These are phyloP conservation scores for Drosophila rhopaloa DNA, from an alignment of 1,140 invertebrate species.

Conservation along the genomic window DNA sequence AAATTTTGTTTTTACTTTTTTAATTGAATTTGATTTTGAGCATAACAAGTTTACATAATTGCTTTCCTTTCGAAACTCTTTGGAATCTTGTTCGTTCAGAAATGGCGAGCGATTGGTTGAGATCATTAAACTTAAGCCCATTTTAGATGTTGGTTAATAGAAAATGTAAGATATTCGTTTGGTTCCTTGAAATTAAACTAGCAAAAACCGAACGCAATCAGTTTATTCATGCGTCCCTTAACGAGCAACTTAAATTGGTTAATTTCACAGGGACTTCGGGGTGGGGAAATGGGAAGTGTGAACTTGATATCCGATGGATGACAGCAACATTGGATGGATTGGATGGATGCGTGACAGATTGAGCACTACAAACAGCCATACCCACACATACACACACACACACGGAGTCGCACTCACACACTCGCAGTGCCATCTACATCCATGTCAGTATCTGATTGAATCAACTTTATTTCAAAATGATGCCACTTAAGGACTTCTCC, in stretches of 20 bases:
- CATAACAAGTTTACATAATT: no score
- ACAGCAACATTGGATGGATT: slow-evolving; percentile 62
- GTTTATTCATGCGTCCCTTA: background rate
- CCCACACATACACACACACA: slow-evolving; percentile 28
- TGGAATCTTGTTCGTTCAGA: no score
- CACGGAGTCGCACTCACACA: slow-evolving; percentile 8
- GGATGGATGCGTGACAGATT: slow-evolving; percentile 72
- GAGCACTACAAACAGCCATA: slow-evolving; percentile 46
- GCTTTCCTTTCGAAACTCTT: no score
- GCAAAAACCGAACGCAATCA: no score
- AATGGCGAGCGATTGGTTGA: no score
- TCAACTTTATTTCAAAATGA: slow-evolving; percentile 84
- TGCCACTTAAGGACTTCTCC: slow-evolving; percentile 68
- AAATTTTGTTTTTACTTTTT: no score
- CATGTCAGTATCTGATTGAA: slow-evolving; percentile 74
- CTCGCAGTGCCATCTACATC: slow-evolving; percentile 10
- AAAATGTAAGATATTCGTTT: no score
- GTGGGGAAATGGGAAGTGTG: background rate
- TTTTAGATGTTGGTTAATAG: no score
- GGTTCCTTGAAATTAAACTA: no score
- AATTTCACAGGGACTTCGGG: slow-evolving; percentile 7
- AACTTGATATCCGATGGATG: slow-evolving; percentile 33
- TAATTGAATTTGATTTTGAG: no score
- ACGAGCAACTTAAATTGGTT: slow-evolving; percentile 40
- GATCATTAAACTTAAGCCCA: no score